These are phyloP conservation scores for Augiades crinisus DNA, from an alignment of 2,888 invertebrate genomes.

Conservation along the genomic window DNA sequence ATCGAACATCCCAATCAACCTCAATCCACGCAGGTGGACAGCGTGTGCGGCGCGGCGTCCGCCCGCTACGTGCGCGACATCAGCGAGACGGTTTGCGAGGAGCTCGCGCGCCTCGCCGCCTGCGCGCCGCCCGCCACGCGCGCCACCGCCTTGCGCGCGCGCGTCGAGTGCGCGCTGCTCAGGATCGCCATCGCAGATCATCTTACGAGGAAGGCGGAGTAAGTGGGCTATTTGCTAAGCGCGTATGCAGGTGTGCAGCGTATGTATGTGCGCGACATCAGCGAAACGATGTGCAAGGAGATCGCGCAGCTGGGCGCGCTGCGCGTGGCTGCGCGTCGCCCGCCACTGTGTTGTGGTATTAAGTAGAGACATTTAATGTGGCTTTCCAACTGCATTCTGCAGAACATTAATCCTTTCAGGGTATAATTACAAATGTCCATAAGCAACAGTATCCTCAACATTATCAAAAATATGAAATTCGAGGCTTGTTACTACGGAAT, in stretches of 20 bases:
- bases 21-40: no score
- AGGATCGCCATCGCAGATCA: slow-evolving; percentile 56
- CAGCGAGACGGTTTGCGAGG: slow-evolving; percentile 95
- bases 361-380: no score
- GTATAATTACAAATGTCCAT: no score
- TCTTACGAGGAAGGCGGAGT: slow-evolving; percentile 68
- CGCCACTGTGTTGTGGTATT: no score
- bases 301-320: slow-evolving; percentile 91
- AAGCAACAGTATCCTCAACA: no score
- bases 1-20: no score
- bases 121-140: slow-evolving; percentile 77
- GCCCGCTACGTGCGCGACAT: slow-evolving; percentile 90
- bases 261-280: slow-evolving; percentile 89
- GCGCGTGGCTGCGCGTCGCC: slow-evolving; percentile 65
- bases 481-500: no score
- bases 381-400: no score
- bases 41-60: slow-evolving; percentile 85
- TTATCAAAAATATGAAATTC: no score
- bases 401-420: no score
- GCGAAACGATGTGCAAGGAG: slow-evolving; percentile 96
- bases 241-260: slow-evolving; percentile 91
- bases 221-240: slow-evolving; percentile 36
- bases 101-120: slow-evolving; percentile 91
- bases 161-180: slow-evolving; percentile 81
- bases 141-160: slow-evolving; percentile 89